Percentiles rank a stretch among this genome's conserved stretches.
Conservation (phyloP, 2,113 vertebrate species). For the Bucco capensis region DNA sequence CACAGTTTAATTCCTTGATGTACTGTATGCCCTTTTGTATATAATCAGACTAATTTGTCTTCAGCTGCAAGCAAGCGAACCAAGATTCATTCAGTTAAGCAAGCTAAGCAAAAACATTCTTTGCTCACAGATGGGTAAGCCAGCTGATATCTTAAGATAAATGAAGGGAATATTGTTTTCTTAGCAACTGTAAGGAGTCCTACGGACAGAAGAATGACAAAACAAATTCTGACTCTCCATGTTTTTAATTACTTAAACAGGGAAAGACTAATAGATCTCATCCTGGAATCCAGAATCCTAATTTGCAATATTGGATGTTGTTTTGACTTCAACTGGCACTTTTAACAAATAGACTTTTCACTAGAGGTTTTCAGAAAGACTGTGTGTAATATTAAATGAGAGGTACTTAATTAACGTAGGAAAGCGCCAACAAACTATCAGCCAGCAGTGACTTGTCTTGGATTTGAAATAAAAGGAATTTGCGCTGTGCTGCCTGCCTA, state of each 20-base stretch:
- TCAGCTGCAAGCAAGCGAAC: constrained; percentile 46
- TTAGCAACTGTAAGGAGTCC: constrained; percentile 12
- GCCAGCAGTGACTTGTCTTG: constrained; percentile 58
- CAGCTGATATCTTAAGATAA: not conserved
- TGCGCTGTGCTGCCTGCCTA: constrained; percentile 41
- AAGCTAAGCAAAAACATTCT: constrained; percentile 41
- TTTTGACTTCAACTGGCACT: constrained; percentile 50
- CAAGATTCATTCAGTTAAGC: constrained; percentile 44
- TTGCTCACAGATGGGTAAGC: constrained; percentile 42
- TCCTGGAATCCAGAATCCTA: constrained; percentile 12
- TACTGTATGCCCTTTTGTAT: constrained; percentile 29
- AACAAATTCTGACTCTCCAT: constrained; percentile 18
- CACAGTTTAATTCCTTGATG: constrained; percentile 44
- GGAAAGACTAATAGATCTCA: constrained; percentile 55
- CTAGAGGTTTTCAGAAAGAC: constrained; percentile 59
- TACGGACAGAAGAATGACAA: not conserved
- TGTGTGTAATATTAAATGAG: constrained; percentile 40
- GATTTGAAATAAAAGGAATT: constrained; percentile 66
- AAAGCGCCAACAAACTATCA: constrained; percentile 52
- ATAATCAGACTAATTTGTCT: constrained; percentile 50
- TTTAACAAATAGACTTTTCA: constrained; percentile 62
- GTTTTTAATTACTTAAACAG: constrained; percentile 36
- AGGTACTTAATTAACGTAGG: constrained; percentile 63
- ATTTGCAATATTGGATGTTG: constrained; percentile 46
- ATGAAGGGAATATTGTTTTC: constrained; percentile 39